Conservation (phyloP, 2,113 vertebrate genomes). For the Enhydra lutris region DNA sequence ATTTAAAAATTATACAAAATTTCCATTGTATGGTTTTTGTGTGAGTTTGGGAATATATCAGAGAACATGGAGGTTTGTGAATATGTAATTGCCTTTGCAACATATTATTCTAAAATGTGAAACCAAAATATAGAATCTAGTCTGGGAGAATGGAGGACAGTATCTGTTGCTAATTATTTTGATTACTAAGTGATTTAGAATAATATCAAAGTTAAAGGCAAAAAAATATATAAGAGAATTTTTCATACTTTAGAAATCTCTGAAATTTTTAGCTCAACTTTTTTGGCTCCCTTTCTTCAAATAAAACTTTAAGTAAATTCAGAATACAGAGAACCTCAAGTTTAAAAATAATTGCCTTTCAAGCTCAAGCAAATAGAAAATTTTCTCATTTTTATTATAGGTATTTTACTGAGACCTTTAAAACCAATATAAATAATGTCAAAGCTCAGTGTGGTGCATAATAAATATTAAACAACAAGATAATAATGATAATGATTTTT, state of each 20-base stretch:
- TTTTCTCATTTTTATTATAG: constrained; percentile 12
- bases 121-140: neutral
- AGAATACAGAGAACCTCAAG: neutral
- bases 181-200: neutral
- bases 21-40: neutral
- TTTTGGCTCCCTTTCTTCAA: neutral
- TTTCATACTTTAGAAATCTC: neutral
- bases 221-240: neutral
- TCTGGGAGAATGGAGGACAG: neutral
- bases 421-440: constrained; percentile 12
- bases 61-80: neutral
- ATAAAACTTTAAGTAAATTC: neutral
- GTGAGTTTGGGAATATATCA: neutral
- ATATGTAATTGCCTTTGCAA: neutral
- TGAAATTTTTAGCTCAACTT: neutral
- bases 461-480: constrained; percentile 61
- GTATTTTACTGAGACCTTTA: neutral
- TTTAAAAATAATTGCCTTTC: constrained; percentile 6
- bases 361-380: neutral
- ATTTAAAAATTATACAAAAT: neutral
- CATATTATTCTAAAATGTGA: neutral
- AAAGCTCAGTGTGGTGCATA: neutral
- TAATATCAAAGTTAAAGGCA: neutral
- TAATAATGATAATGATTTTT: constrained; percentile 55
- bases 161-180: neutral